Evolutionary conservation across 2,797 vertebrate species (phyloP), one percentile per base, ranked within the genome.

Genomic region (Protonibea diacanthus): DNA sequence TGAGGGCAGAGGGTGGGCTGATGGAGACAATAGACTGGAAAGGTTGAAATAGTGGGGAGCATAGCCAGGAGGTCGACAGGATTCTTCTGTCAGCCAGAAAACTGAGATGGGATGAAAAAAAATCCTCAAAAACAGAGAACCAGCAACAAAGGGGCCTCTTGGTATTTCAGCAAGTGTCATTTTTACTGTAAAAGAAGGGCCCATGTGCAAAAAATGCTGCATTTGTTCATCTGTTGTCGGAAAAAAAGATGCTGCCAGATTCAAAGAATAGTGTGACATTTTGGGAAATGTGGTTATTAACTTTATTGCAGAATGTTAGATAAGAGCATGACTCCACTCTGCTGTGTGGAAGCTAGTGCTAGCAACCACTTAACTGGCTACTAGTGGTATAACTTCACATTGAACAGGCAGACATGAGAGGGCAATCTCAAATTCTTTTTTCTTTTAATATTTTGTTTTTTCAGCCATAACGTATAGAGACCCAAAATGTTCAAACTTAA

Each of bases 81-180:
- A 33, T 44, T 73, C 51, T 51, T 79, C 80, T 75, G 66, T 85
- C 67, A 48, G 40, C 29, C 29, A 81, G 74, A 75, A 90, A 86
- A 71, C 17, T 49, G 64, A 86, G 74, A 78, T 4, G 42, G 45
- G 40, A 74, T 44, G 6, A 58, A 56, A 55, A 56, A 55, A 65
- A 74, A n/a, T 68, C 63, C n/a, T 53, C 13, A 47, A 67, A 64
- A 80, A 27, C 33, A 59, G 8, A 55, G 58, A 53, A 66, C 48
- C 25, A 56, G 23, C 45, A 64, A 83, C 80, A 82, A 82, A 78
- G 42, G 21, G 52, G 38, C 55, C 38, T 55, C 33, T 49, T 58
- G 42, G 52, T 74, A 51, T 80, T 45, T 73, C 0, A 68, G 11
- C 0, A 0, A 75, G 7, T 27, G 12, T 57, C 21, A 84, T 72